A percentile compares a stretch with the other conserved stretches of the same genome.
Conservation (phyloP, 1,140 invertebrate species). For the Pogonomyrmex barbatus region DNA sequence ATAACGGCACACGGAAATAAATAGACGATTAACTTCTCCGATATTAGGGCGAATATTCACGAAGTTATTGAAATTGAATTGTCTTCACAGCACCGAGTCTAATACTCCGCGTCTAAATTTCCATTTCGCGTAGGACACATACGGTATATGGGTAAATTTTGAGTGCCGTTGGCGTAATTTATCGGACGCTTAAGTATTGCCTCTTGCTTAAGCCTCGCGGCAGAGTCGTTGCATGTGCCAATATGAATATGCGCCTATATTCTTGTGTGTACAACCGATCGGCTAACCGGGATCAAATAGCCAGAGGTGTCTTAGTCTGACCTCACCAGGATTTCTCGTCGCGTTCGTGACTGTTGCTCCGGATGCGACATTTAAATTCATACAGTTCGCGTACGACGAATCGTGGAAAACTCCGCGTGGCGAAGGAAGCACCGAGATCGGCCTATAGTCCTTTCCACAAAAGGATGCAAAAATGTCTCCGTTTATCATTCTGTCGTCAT, state of each 20-base stretch:
- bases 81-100: background rate
- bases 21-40: background rate
- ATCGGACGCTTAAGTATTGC: slow-evolving; percentile 21
- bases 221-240: slow-evolving; percentile 9
- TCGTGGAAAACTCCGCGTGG: slow-evolving; percentile 25
- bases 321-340: slow-evolving; percentile 53
- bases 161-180: background rate
- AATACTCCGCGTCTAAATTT: background rate
- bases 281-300: slow-evolving; percentile 60
- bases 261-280: slow-evolving; percentile 13
- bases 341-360: background rate
- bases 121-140: background rate
- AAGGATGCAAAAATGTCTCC: slow-evolving; percentile 20
- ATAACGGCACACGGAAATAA: background rate
- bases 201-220: slow-evolving; percentile 25
- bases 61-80: background rate
- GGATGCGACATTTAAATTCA: slow-evolving; percentile 67
- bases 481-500: slow-evolving; percentile 20
- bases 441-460: background rate
- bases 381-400: slow-evolving; percentile 11
- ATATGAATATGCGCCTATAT: slow-evolving; percentile 44
- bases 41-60: background rate
- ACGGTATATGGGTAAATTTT: background rate
- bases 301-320: slow-evolving; percentile 60
- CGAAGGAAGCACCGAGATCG: slow-evolving; percentile 18